These are phyloP conservation scores for Drosophila leontia DNA, from an alignment of 1,140 invertebrate genomes.

Conservation along the genomic window DNA sequence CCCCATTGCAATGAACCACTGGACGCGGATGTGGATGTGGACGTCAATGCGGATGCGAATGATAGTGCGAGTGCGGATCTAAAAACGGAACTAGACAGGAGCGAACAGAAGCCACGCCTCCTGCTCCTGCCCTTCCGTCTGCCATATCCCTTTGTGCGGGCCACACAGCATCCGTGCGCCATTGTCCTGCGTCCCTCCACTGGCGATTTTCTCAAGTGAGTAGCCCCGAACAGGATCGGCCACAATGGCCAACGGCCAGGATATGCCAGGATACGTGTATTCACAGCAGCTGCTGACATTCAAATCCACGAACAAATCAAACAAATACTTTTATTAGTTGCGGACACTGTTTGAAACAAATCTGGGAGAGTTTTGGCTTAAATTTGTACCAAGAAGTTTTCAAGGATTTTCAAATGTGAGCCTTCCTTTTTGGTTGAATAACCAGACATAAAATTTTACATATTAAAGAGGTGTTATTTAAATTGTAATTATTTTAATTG, in stretches of 20 bases:
- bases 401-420: neutral
- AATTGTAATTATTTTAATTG: neutral
- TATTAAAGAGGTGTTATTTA: neutral
- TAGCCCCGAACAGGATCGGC: slow-evolving; percentile 22
- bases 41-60: slow-evolving; percentile 49
- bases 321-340: slow-evolving; percentile 31
- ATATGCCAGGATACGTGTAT: slow-evolving; percentile 5
- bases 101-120: slow-evolving; percentile 29
- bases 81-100: slow-evolving; percentile 28
- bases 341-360: slow-evolving; percentile 3
- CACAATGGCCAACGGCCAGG: slow-evolving; percentile 4
- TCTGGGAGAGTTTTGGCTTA: neutral
- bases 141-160: slow-evolving; percentile 91
- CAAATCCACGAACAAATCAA: slow-evolving; percentile 34
- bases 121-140: slow-evolving; percentile 90
- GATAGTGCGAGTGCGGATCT: slow-evolving; percentile 25
- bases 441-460: neutral
- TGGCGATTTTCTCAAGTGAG: slow-evolving; percentile 93
- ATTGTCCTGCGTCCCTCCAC: slow-evolving; percentile 92
- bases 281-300: slow-evolving; percentile 19
- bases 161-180: slow-evolving; percentile 89
- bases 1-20: slow-evolving; percentile 89
- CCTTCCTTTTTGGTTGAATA: neutral
- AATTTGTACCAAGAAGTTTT: slow-evolving; percentile 8
- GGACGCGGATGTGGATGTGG: slow-evolving; percentile 85